Conservation (phyloP, 2,888 invertebrate species). For the Cerastis rubricosa region DNA sequence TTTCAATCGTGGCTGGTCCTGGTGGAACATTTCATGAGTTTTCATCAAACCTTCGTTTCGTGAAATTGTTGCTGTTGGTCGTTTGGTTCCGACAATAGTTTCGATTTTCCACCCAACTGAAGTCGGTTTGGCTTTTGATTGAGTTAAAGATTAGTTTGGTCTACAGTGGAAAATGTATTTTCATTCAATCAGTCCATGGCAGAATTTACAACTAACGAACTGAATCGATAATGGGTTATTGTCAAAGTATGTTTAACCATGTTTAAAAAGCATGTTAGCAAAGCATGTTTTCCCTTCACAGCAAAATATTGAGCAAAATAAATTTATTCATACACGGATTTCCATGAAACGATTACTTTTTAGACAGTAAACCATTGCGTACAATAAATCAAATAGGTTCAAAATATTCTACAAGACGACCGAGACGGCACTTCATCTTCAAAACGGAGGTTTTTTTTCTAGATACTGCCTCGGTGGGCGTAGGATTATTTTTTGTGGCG, state of each 20-base stretch:
- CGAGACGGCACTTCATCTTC: constrained; percentile 36
- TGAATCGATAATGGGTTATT: background rate
- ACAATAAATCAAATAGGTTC: constrained; percentile 50
- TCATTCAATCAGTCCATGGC: background rate
- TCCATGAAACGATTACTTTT: constrained; percentile 2
- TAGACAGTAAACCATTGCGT: constrained; percentile 7
- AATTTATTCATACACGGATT: background rate
- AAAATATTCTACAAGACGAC: constrained; percentile 20
- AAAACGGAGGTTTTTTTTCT: constrained; percentile 53
- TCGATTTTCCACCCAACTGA: constrained; percentile 32
- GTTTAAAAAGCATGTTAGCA: no score
- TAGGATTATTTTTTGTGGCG: constrained; percentile 27
- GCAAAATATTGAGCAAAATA: background rate
- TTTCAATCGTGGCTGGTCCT: constrained; percentile 39
- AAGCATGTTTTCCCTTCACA: background rate
- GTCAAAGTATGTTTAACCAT: background rate
- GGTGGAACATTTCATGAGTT: constrained; percentile 33
- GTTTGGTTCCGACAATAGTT: constrained; percentile 47
- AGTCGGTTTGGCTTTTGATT: constrained; percentile 37
- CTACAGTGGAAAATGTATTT: constrained; percentile 9
- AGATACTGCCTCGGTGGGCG: constrained; percentile 22
- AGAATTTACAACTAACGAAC: background rate
- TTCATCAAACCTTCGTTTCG: constrained; percentile 37
- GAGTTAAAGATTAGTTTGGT: constrained; percentile 12
- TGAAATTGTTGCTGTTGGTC: constrained; percentile 29